These are phyloP conservation scores for Parapsyche elsis DNA, from an alignment of 1,140 invertebrate species.

Conservation along the genomic window DNA sequence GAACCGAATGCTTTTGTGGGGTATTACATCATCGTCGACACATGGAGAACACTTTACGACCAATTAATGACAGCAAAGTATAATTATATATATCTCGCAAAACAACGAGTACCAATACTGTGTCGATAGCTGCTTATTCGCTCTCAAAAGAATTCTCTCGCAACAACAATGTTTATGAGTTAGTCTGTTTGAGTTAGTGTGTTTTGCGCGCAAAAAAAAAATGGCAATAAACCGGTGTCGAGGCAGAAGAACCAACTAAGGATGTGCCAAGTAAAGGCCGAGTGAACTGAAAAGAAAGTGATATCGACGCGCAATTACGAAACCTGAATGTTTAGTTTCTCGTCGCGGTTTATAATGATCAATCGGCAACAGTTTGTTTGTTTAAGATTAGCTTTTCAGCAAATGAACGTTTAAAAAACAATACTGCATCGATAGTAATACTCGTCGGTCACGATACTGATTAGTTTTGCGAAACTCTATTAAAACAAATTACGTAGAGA, in stretches of 20 bases:
- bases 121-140: too few relatives aligned
- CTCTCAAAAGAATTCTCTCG: too few relatives aligned
- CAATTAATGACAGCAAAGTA: conserved; percentile 1
- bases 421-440: too few relatives aligned
- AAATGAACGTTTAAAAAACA: too few relatives aligned
- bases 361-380: too few relatives aligned
- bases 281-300: conserved; percentile 28
- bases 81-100: background rate
- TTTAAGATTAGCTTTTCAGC: too few relatives aligned
- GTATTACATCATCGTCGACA: conserved; percentile 24
- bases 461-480: background rate
- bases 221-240: conserved; percentile 8
- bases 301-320: conserved; percentile 25
- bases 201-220: background rate
- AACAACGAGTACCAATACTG: background rate
- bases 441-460: background rate
- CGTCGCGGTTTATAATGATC: background rate
- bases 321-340: conserved; percentile 33
- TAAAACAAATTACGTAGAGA: background rate
- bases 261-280: background rate
- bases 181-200: too few relatives aligned
- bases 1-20: background rate
- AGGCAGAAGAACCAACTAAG: conserved; percentile 23
- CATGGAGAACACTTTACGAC: conserved; percentile 27
- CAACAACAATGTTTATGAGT: too few relatives aligned